phyloP scores from a whole-genome alignment of 1,140 invertebrate species.

The Cydia amplana region DNA sequence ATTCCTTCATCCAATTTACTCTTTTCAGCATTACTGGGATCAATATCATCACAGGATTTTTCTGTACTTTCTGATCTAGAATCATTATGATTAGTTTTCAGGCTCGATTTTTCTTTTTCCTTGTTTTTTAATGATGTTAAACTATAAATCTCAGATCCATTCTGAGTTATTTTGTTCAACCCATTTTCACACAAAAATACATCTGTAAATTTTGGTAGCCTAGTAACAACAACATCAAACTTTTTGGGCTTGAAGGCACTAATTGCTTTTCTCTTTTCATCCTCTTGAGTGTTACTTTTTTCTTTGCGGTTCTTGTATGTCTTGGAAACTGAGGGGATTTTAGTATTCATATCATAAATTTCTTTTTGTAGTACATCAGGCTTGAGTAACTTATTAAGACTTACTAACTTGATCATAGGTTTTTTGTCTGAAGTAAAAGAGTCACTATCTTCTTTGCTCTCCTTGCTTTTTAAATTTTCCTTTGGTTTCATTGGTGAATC shows the following conservation, averaged over 20 bases:
- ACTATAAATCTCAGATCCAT: constrained; percentile 45
- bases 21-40: neutral
- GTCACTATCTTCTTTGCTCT: constrained; percentile 22
- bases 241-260: constrained; percentile 56
- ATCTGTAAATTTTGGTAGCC: constrained; percentile 52
- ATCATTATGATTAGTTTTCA: constrained; percentile 29
- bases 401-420: constrained; percentile 67
- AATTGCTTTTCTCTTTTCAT: constrained; percentile 56
- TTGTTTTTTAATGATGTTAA: constrained; percentile 35
- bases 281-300: constrained; percentile 39
- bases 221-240: constrained; percentile 53
- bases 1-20: constrained; percentile 30
- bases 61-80: constrained; percentile 18
- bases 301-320: constrained; percentile 37
- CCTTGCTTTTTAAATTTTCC: constrained; percentile 26
- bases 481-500: constrained; percentile 24
- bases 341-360: constrained; percentile 31
- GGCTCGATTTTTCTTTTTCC: constrained; percentile 26
- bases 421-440: constrained; percentile 42
- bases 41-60: neutral
- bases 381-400: constrained; percentile 62
- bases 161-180: constrained; percentile 54
- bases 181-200: constrained; percentile 51
- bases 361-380: constrained; percentile 46
- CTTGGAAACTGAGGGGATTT: constrained; percentile 20